These are phyloP conservation scores for Zeus faber DNA, from an alignment of 2,113 vertebrate species.

Conservation along the genomic window DNA sequence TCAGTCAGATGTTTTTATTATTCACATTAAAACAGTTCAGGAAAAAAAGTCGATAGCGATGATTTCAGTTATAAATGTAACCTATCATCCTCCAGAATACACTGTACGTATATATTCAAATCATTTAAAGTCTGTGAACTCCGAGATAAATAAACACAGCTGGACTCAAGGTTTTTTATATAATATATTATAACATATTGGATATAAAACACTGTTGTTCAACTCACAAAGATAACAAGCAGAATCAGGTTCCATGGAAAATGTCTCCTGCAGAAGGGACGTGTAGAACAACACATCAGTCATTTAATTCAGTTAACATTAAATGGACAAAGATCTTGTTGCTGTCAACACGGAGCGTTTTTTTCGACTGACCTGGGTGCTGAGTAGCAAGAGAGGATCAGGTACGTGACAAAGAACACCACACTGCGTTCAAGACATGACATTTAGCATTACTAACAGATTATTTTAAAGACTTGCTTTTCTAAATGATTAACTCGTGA, in stretches of 20 bases:
- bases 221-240: conserved; percentile 89
- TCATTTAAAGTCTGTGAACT: neutral
- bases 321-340: neutral
- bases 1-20: no score
- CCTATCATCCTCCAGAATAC: no score
- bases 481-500: no score
- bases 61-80: no score
- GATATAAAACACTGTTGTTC: neutral
- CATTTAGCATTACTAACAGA: no score
- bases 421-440: no score
- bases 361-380: conserved; percentile 78
- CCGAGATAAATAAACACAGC: neutral
- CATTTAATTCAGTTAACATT: neutral
- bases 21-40: no score
- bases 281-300: neutral
- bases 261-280: conserved; percentile 78
- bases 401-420: conserved; percentile 91
- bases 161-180: no score
- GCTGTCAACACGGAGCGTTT: neutral
- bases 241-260: conserved; percentile 96
- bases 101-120: neutral
- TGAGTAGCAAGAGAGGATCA: conserved; percentile 88
- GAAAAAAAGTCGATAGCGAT: no score
- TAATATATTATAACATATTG: no score
- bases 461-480: no score